These are phyloP conservation scores for Andrena flavipes DNA, from an alignment of 2,888 invertebrate genomes.

Conservation along the genomic window DNA sequence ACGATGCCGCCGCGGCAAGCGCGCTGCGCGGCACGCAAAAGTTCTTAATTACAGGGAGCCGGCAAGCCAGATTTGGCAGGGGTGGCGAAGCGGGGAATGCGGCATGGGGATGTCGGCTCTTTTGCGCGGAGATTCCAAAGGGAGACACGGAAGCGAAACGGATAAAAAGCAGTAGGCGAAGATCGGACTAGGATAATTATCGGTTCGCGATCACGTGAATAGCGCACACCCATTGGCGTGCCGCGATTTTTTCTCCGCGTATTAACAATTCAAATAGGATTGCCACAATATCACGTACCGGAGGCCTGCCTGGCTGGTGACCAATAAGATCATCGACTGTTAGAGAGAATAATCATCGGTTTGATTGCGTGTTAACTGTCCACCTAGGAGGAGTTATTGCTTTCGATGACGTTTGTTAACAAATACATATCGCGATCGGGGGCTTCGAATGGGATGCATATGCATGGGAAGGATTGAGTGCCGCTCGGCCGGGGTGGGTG, in stretches of 20 bases:
- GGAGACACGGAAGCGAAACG: background rate
- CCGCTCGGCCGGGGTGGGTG: background rate
- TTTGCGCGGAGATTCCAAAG: background rate
- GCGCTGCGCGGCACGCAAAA: background rate
- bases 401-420: constrained; percentile 30
- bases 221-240: constrained; percentile 57
- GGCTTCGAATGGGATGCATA: background rate
- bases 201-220: constrained; percentile 44
- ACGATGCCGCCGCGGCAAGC: background rate
- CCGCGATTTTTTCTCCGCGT: constrained; percentile 42
- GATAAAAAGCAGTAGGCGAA: constrained; percentile 25
- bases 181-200: constrained; percentile 45
- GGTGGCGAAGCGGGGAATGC: background rate
- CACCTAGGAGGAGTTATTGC: constrained; percentile 31
- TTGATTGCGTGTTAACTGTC: constrained; percentile 49
- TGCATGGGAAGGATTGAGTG: constrained; percentile 9
- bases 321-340: constrained; percentile 76
- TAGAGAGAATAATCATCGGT: constrained; percentile 54
- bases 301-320: constrained; percentile 80
- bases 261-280: constrained; percentile 84
- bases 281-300: constrained; percentile 84
- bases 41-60: background rate
- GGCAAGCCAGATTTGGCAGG: background rate
- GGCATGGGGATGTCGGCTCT: no score
- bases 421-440: constrained; percentile 36